phyloP scores from a whole-genome alignment of 2,888 invertebrate species.

The Leptinotarsa peninsularis region DNA sequence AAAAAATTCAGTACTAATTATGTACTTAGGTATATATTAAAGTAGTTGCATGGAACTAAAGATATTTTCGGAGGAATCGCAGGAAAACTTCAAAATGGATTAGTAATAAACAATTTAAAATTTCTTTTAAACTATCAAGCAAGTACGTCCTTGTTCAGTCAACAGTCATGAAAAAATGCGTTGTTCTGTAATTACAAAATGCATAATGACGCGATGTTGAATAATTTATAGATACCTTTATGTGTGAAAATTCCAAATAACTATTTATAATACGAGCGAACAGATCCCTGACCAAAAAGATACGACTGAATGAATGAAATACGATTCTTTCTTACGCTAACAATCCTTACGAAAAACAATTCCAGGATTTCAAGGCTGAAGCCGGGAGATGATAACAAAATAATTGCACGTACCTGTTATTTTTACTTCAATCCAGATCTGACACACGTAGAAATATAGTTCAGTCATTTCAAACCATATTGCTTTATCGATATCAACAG shows the following conservation, averaged over 20 bases:
- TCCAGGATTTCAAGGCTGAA: conserved; percentile 54
- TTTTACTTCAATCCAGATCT: conserved; percentile 43
- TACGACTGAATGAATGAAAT: not conserved
- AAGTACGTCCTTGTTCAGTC: not conserved
- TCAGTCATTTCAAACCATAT: conserved; percentile 35
- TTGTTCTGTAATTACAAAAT: not conserved
- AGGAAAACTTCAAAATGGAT: too few relatives aligned
- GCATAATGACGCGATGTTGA: not conserved
- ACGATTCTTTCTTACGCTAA: not conserved
- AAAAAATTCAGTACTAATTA: too few relatives aligned
- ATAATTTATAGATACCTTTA: not conserved
- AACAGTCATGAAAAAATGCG: not conserved
- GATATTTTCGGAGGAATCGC: too few relatives aligned
- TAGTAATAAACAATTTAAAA: too few relatives aligned
- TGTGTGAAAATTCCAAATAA: not conserved
- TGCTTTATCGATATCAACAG: conserved; percentile 40
- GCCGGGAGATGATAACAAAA: conserved; percentile 52
- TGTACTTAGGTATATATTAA: too few relatives aligned
- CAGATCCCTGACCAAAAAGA: too few relatives aligned
- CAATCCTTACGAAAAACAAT: conserved; percentile 10
- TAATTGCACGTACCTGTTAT: conserved; percentile 49
- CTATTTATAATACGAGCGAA: too few relatives aligned
- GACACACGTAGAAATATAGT: conserved; percentile 46
- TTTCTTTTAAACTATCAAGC: not conserved
- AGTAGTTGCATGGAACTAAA: too few relatives aligned